Conservation (phyloP, 1,140 invertebrate genomes). For the Limonius californicus region DNA sequence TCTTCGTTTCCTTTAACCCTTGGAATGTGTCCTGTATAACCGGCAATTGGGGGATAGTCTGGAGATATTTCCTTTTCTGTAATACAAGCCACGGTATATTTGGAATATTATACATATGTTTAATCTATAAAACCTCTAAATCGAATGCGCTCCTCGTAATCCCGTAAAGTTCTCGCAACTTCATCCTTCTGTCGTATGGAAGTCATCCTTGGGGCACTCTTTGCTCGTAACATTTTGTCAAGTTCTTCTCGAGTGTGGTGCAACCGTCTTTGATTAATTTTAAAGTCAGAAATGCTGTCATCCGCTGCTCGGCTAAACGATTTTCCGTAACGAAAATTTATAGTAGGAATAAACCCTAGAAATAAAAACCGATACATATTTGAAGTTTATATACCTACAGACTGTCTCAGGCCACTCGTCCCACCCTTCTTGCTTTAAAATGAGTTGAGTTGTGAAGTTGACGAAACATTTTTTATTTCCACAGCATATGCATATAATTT, state of each 20-base stretch:
- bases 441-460: too few relatives aligned
- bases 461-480: too few relatives aligned
- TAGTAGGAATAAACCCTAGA: constrained; percentile 58
- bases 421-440: too few relatives aligned
- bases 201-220: constrained; percentile 54
- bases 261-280: constrained; percentile 52
- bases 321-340: constrained; percentile 61
- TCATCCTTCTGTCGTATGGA: constrained; percentile 53
- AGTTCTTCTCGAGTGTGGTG: constrained; percentile 52
- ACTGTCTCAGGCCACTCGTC: too few relatives aligned
- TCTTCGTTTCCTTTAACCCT: constrained; percentile 61
- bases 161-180: constrained; percentile 48
- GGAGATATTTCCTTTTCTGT: constrained; percentile 64
- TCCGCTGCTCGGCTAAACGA: constrained; percentile 66
- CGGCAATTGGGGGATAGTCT: constrained; percentile 65
- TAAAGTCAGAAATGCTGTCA: constrained; percentile 64
- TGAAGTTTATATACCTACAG: too few relatives aligned
- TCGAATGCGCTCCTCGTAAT: constrained; percentile 52
- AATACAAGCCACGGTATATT: too few relatives aligned
- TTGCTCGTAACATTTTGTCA: constrained; percentile 50
- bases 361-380: too few relatives aligned
- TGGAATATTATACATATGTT: too few relatives aligned
- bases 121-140: constrained; percentile 56
- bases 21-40: constrained; percentile 70
- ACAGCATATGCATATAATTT: too few relatives aligned